A percentile compares a stretch with the other conserved stretches of the same genome.
These are phyloP conservation scores for Heterotilapia buettikoferi DNA, from an alignment of 2,113 vertebrate genomes.

Conservation along the genomic window DNA sequence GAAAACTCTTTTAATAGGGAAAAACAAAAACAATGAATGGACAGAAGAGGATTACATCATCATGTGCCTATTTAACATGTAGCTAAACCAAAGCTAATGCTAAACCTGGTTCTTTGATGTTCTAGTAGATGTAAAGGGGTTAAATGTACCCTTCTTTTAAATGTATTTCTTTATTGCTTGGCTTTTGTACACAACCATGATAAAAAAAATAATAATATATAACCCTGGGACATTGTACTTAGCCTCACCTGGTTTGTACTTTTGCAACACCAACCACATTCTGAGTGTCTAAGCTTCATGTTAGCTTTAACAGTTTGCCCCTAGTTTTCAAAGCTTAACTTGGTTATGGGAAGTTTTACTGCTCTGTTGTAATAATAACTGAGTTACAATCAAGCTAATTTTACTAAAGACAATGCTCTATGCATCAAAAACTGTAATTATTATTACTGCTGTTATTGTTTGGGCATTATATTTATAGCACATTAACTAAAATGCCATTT, in stretches of 20 bases:
- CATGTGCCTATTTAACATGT: not conserved
- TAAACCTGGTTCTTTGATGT: not conserved
- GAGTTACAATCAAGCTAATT: not conserved
- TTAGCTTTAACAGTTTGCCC: not conserved
- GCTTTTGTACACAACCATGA: not conserved
- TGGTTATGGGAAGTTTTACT: not conserved
- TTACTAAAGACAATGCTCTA: not conserved
- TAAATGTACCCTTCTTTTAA: not conserved
- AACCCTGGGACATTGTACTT: not conserved
- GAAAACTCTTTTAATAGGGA: not conserved
- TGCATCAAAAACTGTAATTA: not conserved
- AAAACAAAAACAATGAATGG: not conserved
- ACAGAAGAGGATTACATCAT: not conserved
- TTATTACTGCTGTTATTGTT: not conserved
- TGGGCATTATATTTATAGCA: not conserved
- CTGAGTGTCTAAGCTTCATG: not conserved
- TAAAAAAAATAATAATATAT: not conserved
- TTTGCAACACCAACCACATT: not conserved
- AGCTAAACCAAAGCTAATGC: not conserved
- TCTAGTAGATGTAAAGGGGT: not conserved
- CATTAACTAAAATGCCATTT: not conserved
- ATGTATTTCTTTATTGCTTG: not conserved
- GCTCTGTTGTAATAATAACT: not conserved
- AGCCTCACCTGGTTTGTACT: not conserved
- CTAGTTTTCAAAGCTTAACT: not conserved